A percentile compares a stretch with the other conserved stretches of the same genome.
These are phyloP conservation scores for Pseudocheirus occidentalis DNA, from an alignment of 2,797 vertebrate genomes.

Conservation along the genomic window DNA sequence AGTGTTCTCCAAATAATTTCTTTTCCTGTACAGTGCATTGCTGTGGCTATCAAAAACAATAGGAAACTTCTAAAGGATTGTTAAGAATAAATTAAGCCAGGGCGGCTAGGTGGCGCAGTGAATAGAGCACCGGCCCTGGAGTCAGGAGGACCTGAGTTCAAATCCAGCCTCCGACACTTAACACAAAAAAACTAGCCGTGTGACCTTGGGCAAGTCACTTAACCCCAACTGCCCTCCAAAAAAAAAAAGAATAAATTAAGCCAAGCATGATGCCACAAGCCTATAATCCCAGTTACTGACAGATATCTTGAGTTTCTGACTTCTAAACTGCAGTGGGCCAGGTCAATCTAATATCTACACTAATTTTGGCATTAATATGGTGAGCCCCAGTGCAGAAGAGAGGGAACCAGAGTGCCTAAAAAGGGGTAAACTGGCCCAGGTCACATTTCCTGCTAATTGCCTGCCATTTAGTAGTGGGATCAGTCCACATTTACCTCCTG, in stretches of 20 bases:
- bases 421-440: not conserved
- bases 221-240: no score
- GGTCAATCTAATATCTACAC: not conserved
- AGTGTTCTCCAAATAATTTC: fast-evolving
- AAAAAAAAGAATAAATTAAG: not conserved
- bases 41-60: fast-evolving
- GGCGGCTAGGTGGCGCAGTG: no score
- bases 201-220: no score
- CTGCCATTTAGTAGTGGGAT: not conserved
- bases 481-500: not conserved
- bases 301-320: not conserved
- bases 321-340: not conserved
- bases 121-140: no score
- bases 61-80: not conserved
- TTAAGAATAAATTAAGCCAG: not conserved
- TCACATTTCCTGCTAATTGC: not conserved
- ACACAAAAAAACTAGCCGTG: no score
- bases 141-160: no score
- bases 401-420: not conserved
- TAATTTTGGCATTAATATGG: not conserved
- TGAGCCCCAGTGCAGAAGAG: not conserved
- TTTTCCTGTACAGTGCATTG: fast-evolving
- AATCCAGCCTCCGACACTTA: no score
- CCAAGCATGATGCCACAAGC: not conserved
- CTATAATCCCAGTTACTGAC: not conserved